A percentile compares a stretch with the other conserved stretches of the same genome.
These are phyloP conservation scores for Dicentrarchus labrax DNA, from an alignment of 2,113 vertebrate species.

Conservation along the genomic window DNA sequence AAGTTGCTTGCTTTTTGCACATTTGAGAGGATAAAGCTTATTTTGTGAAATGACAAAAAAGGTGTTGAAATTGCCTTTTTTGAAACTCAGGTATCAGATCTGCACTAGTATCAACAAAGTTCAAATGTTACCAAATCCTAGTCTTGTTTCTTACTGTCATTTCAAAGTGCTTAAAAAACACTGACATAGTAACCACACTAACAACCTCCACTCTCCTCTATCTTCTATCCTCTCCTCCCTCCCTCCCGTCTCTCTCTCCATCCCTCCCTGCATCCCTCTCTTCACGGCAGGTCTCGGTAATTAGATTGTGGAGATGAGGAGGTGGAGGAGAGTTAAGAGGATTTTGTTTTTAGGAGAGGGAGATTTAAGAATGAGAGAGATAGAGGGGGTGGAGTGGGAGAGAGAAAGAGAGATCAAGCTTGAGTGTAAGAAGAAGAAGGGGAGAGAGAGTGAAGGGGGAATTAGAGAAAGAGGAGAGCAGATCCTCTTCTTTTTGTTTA, in stretches of 20 bases:
- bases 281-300: conserved; percentile 74
- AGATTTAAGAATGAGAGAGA: conserved; percentile 68
- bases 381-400: conserved; percentile 22
- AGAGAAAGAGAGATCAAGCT: conserved; percentile 44
- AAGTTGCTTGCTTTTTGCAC: not conserved
- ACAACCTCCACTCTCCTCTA: conserved; percentile 50
- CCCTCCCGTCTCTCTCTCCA: not conserved
- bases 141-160: not conserved
- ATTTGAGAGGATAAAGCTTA: not conserved
- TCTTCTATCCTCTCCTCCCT: conserved; percentile 31
- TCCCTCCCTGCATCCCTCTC: conserved; percentile 53
- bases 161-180: conserved; percentile 37
- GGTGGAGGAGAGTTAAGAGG: conserved; percentile 76
- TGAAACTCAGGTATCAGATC: not conserved
- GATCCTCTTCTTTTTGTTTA: conserved; percentile 65
- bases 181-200: not conserved
- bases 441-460: conserved; percentile 31
- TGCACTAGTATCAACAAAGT: not conserved
- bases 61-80: no score
- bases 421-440: conserved; percentile 1
- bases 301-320: conserved; percentile 78
- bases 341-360: conserved; percentile 75
- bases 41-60: not conserved
- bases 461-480: conserved; percentile 51
- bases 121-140: not conserved